Evolutionary conservation across 2,888 invertebrate species (phyloP).

Genomic region (Tethea ocularis): DNA sequence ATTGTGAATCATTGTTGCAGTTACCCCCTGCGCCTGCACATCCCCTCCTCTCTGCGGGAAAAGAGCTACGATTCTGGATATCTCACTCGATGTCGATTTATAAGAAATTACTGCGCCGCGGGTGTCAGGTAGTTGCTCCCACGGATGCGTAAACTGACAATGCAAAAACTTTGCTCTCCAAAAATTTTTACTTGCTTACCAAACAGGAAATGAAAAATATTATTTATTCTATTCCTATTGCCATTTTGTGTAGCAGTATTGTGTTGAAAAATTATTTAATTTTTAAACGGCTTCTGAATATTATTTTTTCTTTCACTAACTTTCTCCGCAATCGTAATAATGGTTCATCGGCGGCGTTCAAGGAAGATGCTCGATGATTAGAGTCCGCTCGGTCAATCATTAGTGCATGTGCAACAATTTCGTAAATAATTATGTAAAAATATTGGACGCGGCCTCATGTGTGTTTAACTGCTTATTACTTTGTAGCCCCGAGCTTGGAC

Average conservation of each 20-base stretch:
- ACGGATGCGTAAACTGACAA: conserved; percentile 65
- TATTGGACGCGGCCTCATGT: conserved; percentile 65
- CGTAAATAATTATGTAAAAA: conserved; percentile 67
- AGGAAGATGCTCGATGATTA: conserved; percentile 53
- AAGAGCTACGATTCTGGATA: conserved; percentile 64
- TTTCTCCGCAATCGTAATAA: conserved; percentile 51
- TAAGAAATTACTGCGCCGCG: conserved; percentile 77
- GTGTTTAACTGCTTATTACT: conserved; percentile 74
- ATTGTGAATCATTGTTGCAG: conserved; percentile 67
- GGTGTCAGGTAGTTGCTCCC: conserved; percentile 79
- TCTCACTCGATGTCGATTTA: conserved; percentile 83
- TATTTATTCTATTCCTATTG: conserved; percentile 66
- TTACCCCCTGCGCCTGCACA: conserved; percentile 35
- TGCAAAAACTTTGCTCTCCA: conserved; percentile 68
- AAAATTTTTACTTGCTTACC: conserved; percentile 56
- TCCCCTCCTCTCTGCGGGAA: conserved; percentile 49
- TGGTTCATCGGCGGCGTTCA: conserved; percentile 46
- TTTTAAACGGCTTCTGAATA: conserved; percentile 46
- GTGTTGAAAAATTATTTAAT: conserved; percentile 41
- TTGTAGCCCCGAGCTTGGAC: conserved; percentile 60
- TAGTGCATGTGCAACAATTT: conserved; percentile 67
- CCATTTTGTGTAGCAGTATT: conserved; percentile 45
- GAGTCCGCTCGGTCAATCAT: conserved; percentile 53
- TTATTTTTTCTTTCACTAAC: conserved; percentile 43
- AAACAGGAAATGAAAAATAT: conserved; percentile 81